These are phyloP conservation scores for Scomber colias DNA, from an alignment of 2,113 vertebrate genomes.

Conservation along the genomic window DNA sequence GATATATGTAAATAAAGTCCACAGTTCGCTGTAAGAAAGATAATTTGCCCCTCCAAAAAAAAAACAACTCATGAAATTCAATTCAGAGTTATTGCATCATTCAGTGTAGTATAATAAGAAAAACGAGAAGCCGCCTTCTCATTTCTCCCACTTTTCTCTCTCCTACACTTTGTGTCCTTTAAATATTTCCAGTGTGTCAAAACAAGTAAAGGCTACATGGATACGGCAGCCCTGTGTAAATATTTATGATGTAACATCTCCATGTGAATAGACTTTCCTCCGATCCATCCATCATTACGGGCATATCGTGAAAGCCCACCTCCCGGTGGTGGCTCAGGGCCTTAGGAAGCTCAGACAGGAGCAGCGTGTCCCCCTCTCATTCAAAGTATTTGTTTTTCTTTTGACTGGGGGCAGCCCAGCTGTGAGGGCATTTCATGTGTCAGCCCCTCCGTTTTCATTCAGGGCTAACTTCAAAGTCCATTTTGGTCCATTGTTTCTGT, in stretches of 20 bases:
- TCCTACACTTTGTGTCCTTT: constrained; percentile 71
- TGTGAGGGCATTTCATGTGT: constrained; percentile 89
- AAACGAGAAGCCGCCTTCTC: constrained; percentile 51
- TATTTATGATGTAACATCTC: constrained; percentile 94
- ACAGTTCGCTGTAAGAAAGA: constrained; percentile 53
- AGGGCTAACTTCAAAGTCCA: constrained; percentile 93
- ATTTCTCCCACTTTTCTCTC: constrained; percentile 61
- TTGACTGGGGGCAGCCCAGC: constrained; percentile 88
- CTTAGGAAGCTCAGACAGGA: constrained; percentile 89
- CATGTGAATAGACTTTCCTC: constrained; percentile 90
- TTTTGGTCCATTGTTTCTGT: constrained; percentile 91
- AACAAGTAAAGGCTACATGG: constrained; percentile 88
- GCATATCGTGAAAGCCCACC: constrained; percentile 89
- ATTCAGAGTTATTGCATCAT: constrained; percentile 46
- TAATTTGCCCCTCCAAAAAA: constrained; percentile 63
- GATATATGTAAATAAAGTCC: constrained; percentile 69
- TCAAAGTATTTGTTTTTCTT: constrained; percentile 97
- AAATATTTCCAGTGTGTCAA: constrained; percentile 84
- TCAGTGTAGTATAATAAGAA: constrained; percentile 40
- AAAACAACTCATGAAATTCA: constrained; percentile 55
- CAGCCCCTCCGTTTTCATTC: constrained; percentile 90
- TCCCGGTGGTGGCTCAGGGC: constrained; percentile 82
- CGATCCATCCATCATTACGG: constrained; percentile 97
- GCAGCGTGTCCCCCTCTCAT: constrained; percentile 91
- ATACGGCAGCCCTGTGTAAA: constrained; percentile 97